A percentile compares a stretch with the other conserved stretches of the same genome.
Conservation (phyloP, 2,888 invertebrate genomes). For the Desoria tigrina region DNA sequence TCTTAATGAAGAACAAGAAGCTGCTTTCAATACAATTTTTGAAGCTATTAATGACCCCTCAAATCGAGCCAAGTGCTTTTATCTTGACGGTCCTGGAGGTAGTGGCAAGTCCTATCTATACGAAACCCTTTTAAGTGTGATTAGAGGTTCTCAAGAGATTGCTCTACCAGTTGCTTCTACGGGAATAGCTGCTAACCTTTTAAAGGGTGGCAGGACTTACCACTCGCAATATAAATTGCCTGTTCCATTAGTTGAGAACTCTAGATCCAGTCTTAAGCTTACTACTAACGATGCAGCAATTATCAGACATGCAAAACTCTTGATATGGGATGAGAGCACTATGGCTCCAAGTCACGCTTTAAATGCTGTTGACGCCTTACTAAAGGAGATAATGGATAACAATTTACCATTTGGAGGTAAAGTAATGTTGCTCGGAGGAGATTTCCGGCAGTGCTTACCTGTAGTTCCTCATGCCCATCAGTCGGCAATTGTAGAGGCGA, state of each 20-base stretch:
- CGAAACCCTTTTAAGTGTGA: conserved; percentile 44
- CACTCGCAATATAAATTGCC: conserved; percentile 56
- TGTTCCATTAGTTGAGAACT: conserved; percentile 15
- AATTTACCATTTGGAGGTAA: conserved; percentile 38
- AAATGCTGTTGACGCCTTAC: conserved; percentile 25
- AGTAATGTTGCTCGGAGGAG: conserved; percentile 39
- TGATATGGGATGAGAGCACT: conserved; percentile 31
- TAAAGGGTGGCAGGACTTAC: conserved; percentile 56
- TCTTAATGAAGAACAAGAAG: conserved; percentile 21
- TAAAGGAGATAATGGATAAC: conserved; percentile 24
- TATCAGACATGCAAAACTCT: conserved; percentile 15
- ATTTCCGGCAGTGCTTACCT: conserved; percentile 46
- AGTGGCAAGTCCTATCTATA: conserved; percentile 58
- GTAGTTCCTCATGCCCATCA: conserved; percentile 30
- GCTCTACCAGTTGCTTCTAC: conserved; percentile 54
- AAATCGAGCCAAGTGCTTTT: conserved; percentile 39
- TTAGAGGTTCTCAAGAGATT: conserved; percentile 39
- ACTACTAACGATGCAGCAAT: not conserved
- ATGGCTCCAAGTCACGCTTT: conserved; percentile 23
- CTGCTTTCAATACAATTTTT: conserved; percentile 18
- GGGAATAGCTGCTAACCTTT: conserved; percentile 55
- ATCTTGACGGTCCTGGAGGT: conserved; percentile 58
- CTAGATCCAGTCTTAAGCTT: conserved; percentile 20
- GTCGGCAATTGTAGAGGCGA: conserved; percentile 24
- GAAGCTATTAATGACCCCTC: not conserved